Evolutionary conservation across 2,113 vertebrate genomes (phyloP).

Genomic region (Megaleporinus macrocephalus): DNA sequence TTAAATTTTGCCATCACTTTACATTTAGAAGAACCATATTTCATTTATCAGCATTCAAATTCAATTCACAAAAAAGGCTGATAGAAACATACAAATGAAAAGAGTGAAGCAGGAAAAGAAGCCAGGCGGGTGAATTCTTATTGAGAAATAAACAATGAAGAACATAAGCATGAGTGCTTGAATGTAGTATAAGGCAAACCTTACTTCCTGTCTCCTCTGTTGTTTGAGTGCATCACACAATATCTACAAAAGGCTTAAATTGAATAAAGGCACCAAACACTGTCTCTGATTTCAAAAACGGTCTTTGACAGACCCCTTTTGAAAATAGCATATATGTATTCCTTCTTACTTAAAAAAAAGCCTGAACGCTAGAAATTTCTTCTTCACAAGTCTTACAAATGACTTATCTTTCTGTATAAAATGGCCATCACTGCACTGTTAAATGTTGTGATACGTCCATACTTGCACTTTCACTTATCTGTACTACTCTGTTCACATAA

Average conservation of each 20-base stretch:
- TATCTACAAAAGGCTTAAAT: slow-evolving; percentile 15
- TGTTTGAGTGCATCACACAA: slow-evolving; percentile 9
- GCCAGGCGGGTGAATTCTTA: background rate
- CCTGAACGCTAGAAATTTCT: background rate
- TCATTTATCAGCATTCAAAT: slow-evolving; percentile 12
- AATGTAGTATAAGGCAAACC: slow-evolving; percentile 41
- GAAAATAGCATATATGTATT: background rate
- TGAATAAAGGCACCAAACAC: slow-evolving; percentile 4
- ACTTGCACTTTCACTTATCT: slow-evolving; percentile 19
- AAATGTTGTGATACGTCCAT: slow-evolving; percentile 10
- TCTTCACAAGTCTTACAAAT: background rate
- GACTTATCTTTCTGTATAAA: background rate
- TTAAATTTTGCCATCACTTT: background rate
- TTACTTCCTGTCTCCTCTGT: background rate
- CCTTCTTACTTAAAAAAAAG: background rate
- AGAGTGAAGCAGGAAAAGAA: slow-evolving; percentile 18
- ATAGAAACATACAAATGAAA: slow-evolving; percentile 36
- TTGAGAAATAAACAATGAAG: slow-evolving; percentile 12
- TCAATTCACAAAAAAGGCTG: slow-evolving; percentile 1
- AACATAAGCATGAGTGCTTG: slow-evolving; percentile 9
- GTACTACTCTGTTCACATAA: background rate
- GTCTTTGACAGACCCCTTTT: background rate
- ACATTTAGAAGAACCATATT: slow-evolving; percentile 4
- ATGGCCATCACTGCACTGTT: background rate
- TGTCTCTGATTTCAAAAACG: background rate